Evolutionary conservation across 2,888 invertebrate genomes (phyloP), one percentile per base, ranked within the genome.

Genomic region (Dicyrtoma fusca): DNA sequence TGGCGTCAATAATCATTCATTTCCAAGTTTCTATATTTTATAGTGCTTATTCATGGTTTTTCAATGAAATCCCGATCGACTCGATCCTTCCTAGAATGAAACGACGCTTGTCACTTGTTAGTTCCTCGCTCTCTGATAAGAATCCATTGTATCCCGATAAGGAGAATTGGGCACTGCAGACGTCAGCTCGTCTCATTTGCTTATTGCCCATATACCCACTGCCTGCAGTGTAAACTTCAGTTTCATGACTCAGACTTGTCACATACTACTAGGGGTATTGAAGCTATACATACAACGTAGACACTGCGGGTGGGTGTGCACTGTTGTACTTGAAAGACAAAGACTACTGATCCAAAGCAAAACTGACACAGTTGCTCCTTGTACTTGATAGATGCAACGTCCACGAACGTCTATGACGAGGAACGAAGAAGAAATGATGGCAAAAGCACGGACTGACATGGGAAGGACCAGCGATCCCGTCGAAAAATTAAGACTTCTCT

Each of bases 401-500:
- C 91, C 91, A 8, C 87, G 89, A 84, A 92, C 92, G 64, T 90
- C 91, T 47, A 88, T 89, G 76, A 88, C 89, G 42, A 87, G 92
- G 75, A 87, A 90, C 82, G 93, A 95, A 83, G 88, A 88, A 69
- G 91, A 91, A 83, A 87, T 95, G 86, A 90, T 91, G 82, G 88
- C 89, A 83, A 90, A 89, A 85, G 89, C 91, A 75, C 85, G 87
- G 51, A 87, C 92, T 23, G 89, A 91, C 62, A 84, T 92, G 68
- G 84, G 87, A 73, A 84, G 85, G 65, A 86, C 91, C 21, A 90
- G 88, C 73, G 94, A 95, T 83, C 90, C 94, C 0, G 84, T 95
- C 72, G 92, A 96, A 84, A 90, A 90, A 82, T 84, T 97, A 77
- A 88, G 96, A 63, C 86, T 94, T 77, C 86, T 92, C 76, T 95